Evolutionary conservation across 1,140 invertebrate genomes (phyloP).

Genomic region (Macrosteles quadrilineatus): DNA sequence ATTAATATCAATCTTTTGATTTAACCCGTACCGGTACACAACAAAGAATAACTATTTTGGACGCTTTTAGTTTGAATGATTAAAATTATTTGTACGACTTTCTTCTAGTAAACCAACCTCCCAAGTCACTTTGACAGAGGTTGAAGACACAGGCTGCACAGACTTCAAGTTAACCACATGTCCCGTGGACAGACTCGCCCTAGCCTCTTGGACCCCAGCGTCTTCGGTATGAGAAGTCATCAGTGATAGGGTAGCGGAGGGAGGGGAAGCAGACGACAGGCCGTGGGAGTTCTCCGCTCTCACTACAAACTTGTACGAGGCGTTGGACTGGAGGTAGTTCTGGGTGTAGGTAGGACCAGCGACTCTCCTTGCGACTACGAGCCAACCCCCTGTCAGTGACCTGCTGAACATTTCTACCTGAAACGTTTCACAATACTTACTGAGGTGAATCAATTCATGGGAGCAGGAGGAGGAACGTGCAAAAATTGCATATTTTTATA

Average conservation of each 20-base stretch:
- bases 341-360: constrained; percentile 63
- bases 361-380: constrained; percentile 60
- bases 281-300: constrained; percentile 85
- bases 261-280: constrained; percentile 65
- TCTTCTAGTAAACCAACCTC: constrained; percentile 59
- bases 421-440: too few species aligned
- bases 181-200: constrained; percentile 64
- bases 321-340: constrained; percentile 67
- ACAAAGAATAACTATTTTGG: too few species aligned
- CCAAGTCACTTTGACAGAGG: constrained; percentile 80
- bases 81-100: too few species aligned
- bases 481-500: too few species aligned
- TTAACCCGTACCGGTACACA: too few species aligned
- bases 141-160: constrained; percentile 77
- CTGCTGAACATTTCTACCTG: constrained; percentile 46
- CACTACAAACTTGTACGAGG: constrained; percentile 83
- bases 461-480: too few species aligned
- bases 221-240: constrained; percentile 48
- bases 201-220: constrained; percentile 64
- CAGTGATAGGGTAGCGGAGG: constrained; percentile 66
- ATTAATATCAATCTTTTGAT: too few species aligned
- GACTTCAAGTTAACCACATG: constrained; percentile 77
- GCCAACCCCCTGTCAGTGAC: constrained; percentile 54
- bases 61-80: too few species aligned
- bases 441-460: too few species aligned